A percentile compares a stretch with the other conserved stretches of the same genome.
Conservation (phyloP, 2,113 vertebrate species). For the Fulmarus glacialis region DNA sequence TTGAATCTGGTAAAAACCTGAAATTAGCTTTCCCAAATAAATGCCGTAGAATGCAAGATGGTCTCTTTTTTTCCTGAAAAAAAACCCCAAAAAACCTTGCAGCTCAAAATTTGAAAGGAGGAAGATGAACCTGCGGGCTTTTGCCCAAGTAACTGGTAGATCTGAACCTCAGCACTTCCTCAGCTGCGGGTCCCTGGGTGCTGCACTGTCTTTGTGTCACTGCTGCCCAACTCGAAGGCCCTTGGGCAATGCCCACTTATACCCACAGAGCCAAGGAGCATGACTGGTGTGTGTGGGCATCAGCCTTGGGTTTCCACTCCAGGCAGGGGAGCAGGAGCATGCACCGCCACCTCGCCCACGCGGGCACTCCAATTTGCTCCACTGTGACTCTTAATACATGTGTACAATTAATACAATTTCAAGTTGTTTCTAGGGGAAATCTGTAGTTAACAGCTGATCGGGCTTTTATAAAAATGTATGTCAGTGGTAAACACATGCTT, state of each 20-base stretch:
- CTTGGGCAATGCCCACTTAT: not conserved
- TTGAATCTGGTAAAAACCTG: not conserved
- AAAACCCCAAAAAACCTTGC: not conserved
- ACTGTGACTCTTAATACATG: too few relatives aligned
- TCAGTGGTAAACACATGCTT: not conserved
- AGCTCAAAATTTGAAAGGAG: not conserved
- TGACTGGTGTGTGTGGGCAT: not conserved
- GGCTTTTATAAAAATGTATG: not conserved
- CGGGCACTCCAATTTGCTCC: rapidly evolving
- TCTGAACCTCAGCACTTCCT: not conserved
- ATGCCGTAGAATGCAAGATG: not conserved
- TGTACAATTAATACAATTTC: not conserved
- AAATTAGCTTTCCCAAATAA: not conserved
- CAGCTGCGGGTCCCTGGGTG: not conserved
- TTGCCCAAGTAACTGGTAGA: not conserved
- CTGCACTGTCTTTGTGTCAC: not conserved
- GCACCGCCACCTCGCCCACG: rapidly evolving
- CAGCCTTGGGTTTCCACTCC: not conserved
- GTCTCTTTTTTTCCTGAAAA: not conserved
- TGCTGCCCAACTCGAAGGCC: not conserved
- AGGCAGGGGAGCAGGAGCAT: not conserved
- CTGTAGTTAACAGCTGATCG: not conserved
- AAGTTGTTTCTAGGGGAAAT: not conserved
- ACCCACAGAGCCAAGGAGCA: rapidly evolving
- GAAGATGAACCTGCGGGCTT: not conserved